These are phyloP conservation scores for Clepsis dumicolana DNA, from an alignment of 2,888 invertebrate species.

Conservation along the genomic window DNA sequence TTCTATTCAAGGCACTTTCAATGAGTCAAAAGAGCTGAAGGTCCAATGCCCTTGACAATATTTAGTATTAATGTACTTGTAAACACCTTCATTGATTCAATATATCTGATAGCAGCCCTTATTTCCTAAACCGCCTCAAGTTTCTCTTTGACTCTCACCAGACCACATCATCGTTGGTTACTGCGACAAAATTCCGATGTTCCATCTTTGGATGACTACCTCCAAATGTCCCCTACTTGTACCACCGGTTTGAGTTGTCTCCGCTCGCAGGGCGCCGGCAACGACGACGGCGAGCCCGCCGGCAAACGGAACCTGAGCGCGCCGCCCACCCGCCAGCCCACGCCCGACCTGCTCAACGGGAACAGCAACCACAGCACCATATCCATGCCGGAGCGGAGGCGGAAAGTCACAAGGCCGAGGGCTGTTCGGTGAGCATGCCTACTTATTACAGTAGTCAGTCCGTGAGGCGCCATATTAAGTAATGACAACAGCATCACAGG, in stretches of 20 bases:
- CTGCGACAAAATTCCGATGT: no score
- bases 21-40: no score
- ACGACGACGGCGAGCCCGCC: constrained; percentile 74
- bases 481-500: no score
- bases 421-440: constrained; percentile 66
- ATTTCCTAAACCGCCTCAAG: no score
- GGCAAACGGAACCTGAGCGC: constrained; percentile 77
- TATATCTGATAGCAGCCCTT: no score
- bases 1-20: no score
- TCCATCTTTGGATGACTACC: background rate
- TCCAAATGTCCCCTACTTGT: background rate
- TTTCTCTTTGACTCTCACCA: no score
- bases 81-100: no score
- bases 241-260: background rate
- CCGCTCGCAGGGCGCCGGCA: constrained; percentile 60
- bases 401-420: constrained; percentile 73
- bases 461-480: no score
- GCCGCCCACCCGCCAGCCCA: constrained; percentile 78
- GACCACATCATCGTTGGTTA: no score
- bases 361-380: constrained; percentile 82
- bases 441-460: background rate
- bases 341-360: constrained; percentile 80
- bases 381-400: constrained; percentile 78
- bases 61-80: no score
- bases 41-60: no score